These are phyloP conservation scores for Heliconius hortense DNA, from an alignment of 2,888 invertebrate genomes.

Conservation along the genomic window DNA sequence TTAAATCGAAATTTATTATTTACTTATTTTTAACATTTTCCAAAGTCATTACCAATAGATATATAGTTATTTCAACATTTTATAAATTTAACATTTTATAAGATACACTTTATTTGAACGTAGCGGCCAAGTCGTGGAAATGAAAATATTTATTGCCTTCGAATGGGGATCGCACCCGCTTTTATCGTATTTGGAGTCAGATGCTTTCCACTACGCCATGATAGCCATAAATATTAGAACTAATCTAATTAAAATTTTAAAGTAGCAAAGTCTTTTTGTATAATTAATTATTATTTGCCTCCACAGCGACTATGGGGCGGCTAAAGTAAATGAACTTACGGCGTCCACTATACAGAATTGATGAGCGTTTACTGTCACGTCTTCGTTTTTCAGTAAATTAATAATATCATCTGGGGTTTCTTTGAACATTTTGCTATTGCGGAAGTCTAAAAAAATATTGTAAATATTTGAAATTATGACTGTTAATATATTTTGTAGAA, in stretches of 20 bases:
- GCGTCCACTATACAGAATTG: constrained; percentile 85
- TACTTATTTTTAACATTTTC: no score
- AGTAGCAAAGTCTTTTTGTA: not conserved
- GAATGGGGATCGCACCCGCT: no score
- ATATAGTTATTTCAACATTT: no score
- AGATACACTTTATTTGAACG: no score
- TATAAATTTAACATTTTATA: no score
- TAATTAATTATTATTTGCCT: no score
- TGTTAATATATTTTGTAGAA: not conserved
- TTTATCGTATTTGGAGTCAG: no score
- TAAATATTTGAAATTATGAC: not conserved
- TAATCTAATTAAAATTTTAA: not conserved
- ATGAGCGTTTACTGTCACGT: constrained; percentile 90
- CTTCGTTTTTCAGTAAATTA: constrained; percentile 78
- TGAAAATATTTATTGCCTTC: not conserved
- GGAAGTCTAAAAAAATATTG: constrained; percentile 72
- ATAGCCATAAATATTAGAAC: no score
- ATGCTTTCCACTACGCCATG: no score
- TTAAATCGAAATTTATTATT: no score
- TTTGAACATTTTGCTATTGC: constrained; percentile 84
- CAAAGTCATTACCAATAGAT: no score
- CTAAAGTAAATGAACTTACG: constrained; percentile 58
- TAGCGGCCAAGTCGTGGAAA: not conserved
- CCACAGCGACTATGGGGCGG: no score
- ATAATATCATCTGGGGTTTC: constrained; percentile 82